Evolutionary conservation across 2,888 invertebrate species (phyloP).

Genomic region (Dynastes grantii): DNA sequence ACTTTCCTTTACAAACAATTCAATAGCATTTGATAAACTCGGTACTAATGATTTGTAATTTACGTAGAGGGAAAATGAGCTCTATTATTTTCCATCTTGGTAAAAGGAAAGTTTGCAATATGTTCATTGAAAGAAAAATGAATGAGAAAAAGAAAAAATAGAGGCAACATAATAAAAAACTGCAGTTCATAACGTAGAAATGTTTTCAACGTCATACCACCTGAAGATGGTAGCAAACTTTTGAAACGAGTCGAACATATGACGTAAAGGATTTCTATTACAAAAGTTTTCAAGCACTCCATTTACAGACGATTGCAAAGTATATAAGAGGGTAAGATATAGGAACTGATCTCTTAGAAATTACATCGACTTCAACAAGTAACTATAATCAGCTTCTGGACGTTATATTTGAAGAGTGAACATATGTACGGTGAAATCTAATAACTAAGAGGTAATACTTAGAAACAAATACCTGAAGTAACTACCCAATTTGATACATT

Average conservation of each 20-base stretch:
- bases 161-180: constrained; percentile 4
- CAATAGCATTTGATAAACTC: no score
- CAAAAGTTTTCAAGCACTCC: constrained; percentile 21
- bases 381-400: no score
- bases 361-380: neutral
- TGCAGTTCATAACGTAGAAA: constrained; percentile 10
- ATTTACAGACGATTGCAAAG: constrained; percentile 8
- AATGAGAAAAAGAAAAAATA: neutral
- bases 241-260: constrained; percentile 10
- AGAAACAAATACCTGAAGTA: no score
- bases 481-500: no score
- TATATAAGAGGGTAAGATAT: constrained; percentile 1
- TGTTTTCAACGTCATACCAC: neutral
- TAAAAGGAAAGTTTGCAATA: no score
- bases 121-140: neutral
- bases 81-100: no score
- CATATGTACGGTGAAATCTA: no score
- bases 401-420: no score
- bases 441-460: no score
- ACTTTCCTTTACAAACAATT: no score
- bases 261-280: constrained; percentile 18
- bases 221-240: constrained; percentile 8
- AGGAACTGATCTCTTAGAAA: constrained; percentile 10
- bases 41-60: no score
- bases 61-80: no score